phyloP scores from a whole-genome alignment of 1,140 invertebrate genomes.

The Hycleus phaleratus region DNA sequence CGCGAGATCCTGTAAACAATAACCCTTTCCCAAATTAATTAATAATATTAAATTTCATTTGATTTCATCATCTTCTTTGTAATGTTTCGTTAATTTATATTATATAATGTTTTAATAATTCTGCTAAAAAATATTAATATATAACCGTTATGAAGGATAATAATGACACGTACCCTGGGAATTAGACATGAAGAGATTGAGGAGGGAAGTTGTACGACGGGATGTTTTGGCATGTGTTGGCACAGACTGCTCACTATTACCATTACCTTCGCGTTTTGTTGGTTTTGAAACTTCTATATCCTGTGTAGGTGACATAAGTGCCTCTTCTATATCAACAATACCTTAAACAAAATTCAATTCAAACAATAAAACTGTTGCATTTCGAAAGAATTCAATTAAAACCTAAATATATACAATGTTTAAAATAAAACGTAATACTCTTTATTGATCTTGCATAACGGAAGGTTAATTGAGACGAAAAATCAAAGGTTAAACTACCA shows the following conservation, averaged over 20 bases:
- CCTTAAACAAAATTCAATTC: constrained; percentile 34
- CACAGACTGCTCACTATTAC: constrained; percentile 38
- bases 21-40: constrained; percentile 34
- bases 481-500: no score
- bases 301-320: constrained; percentile 31
- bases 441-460: no score
- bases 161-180: constrained; percentile 68
- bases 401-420: no score
- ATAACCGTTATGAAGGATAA: neutral
- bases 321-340: constrained; percentile 49
- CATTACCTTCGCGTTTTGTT: constrained; percentile 50
- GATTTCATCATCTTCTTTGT: no score
- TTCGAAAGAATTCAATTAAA: no score
- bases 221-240: constrained; percentile 61
- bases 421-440: no score
- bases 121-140: neutral
- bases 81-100: constrained; percentile 6
- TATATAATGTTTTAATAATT: neutral
- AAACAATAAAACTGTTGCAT: no score
- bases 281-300: constrained; percentile 30
- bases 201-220: constrained; percentile 84
- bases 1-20: constrained; percentile 42
- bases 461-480: no score
- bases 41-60: neutral
- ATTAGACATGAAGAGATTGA: constrained; percentile 91